Percentiles rank a stretch among this genome's conserved stretches.
These are phyloP conservation scores for Rotaria sp. DNA, from an alignment of 2,888 invertebrate species.

Conservation along the genomic window DNA sequence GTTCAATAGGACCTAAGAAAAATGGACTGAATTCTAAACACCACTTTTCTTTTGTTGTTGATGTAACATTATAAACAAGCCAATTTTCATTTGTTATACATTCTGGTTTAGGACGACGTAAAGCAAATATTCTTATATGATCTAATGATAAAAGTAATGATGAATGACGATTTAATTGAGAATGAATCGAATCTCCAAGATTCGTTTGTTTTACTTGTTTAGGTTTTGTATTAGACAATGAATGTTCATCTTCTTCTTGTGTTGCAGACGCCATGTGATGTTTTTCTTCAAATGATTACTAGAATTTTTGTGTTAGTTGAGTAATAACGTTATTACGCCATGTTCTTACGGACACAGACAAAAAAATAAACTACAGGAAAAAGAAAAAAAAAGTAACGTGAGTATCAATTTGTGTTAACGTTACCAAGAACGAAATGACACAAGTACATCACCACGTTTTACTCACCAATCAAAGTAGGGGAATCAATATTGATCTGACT, in stretches of 20 bases:
- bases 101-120: neutral
- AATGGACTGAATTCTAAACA: slow-evolving; percentile 7
- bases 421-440: too few species aligned
- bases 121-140: neutral
- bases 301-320: neutral
- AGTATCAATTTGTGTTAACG: too few species aligned
- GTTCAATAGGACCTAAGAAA: neutral
- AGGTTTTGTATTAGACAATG: neutral
- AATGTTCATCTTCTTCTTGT: neutral
- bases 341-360: neutral
- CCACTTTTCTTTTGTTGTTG: neutral
- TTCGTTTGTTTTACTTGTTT: neutral
- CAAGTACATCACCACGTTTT: too few species aligned
- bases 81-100: slow-evolving; percentile 1
- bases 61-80: neutral
- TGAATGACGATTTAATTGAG: neutral
- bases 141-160: neutral
- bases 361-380: neutral
- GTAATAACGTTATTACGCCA: neutral
- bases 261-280: neutral
- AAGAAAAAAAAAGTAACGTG: neutral
- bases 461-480: too few species aligned
- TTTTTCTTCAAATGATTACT: neutral
- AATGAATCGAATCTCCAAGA: neutral
- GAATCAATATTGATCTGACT: too few species aligned